Conservation (phyloP, 2,797 vertebrate species). For the Sparus aurata region DNA sequence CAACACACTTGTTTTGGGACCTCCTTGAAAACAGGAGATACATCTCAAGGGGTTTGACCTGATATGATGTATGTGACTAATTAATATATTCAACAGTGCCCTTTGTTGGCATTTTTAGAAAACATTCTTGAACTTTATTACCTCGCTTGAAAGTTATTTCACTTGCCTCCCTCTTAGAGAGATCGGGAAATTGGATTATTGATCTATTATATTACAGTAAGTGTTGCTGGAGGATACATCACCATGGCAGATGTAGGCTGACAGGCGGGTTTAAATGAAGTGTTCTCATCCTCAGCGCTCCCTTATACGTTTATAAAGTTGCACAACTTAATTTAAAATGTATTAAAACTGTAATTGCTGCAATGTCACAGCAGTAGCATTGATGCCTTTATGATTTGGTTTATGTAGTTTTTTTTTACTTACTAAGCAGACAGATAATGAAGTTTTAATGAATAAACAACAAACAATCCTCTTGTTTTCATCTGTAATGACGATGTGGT, state of each 20-base stretch:
- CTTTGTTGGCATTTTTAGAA: background rate
- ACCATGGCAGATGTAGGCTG: background rate
- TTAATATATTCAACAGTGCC: no score
- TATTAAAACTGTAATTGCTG: conserved; percentile 20
- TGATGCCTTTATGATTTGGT: conserved; percentile 27
- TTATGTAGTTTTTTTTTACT: background rate
- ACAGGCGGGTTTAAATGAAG: background rate
- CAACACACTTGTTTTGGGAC: background rate
- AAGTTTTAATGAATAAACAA: conserved; percentile 26
- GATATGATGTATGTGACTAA: background rate
- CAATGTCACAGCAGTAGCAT: background rate
- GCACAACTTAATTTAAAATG: background rate
- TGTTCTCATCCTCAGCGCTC: conserved; percentile 1
- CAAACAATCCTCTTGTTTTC: conserved; percentile 36
- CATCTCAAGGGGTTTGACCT: background rate
- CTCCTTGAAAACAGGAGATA: background rate
- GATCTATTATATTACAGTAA: background rate
- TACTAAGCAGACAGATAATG: conserved; percentile 22
- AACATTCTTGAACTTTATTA: background rate
- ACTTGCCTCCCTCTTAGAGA: background rate
- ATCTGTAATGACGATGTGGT: conserved; percentile 21
- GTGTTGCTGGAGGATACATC: background rate
- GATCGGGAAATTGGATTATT: background rate
- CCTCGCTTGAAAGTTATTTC: background rate
- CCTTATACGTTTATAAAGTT: conserved; percentile 15